A percentile compares a stretch with the other conserved stretches of the same genome.
These are phyloP conservation scores for Rhinatrema bivittatum DNA, from an alignment of 2,797 vertebrate species.

Conservation along the genomic window DNA sequence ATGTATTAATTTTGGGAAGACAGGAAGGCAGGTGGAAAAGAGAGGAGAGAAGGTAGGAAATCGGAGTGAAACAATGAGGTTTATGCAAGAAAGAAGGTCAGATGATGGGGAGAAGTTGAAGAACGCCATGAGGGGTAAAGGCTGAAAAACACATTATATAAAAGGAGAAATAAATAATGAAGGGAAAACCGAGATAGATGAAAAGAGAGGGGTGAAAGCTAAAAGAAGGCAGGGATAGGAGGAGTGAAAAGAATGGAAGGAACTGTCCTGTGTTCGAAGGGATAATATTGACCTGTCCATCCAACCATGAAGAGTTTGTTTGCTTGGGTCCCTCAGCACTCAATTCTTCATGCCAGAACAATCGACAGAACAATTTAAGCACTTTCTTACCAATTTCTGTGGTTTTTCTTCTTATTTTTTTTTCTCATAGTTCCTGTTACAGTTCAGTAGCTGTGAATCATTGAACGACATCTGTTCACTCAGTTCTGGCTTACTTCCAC, in stretches of 20 bases:
- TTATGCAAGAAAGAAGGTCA: too few relatives aligned
- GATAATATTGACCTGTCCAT: neutral
- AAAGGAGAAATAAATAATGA: too few relatives aligned
- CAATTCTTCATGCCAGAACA: conserved; percentile 23
- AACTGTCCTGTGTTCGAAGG: fast-evolving
- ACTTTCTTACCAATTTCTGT: conserved; percentile 29
- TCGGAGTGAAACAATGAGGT: too few relatives aligned
- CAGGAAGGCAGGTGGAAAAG: too few relatives aligned
- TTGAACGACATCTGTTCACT: conserved; percentile 28
- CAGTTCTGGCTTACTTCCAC: conserved; percentile 30
- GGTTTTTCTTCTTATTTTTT: too few relatives aligned
- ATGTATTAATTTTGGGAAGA: too few relatives aligned
- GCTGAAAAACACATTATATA: too few relatives aligned
- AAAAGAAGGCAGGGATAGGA: neutral
- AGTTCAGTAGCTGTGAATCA: conserved; percentile 41
- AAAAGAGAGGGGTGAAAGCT: neutral
- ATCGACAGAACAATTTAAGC: conserved; percentile 22
- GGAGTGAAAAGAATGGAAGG: neutral
- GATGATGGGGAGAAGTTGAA: too few relatives aligned
- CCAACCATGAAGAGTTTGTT: neutral
- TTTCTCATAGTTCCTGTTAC: conserved; percentile 22
- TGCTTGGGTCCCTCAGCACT: neutral
- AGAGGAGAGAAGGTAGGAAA: too few relatives aligned
- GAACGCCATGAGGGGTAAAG: too few relatives aligned
- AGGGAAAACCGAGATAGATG: too few relatives aligned